These are phyloP conservation scores for Fregetta grallaria DNA, from an alignment of 2,113 vertebrate species.

Conservation along the genomic window DNA sequence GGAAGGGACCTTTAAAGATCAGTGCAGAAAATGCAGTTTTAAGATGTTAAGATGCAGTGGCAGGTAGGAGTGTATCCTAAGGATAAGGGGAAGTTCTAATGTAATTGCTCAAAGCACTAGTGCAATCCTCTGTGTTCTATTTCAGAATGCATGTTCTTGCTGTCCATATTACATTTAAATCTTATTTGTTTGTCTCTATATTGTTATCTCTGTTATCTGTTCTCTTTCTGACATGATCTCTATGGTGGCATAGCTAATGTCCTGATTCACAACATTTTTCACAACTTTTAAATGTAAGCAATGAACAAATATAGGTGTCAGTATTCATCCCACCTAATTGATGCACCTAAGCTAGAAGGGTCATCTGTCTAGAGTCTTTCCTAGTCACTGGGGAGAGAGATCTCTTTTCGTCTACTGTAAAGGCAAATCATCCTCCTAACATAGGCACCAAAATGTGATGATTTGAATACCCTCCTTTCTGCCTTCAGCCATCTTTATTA, in stretches of 20 bases:
- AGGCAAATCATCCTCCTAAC: background rate
- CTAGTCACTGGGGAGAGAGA: background rate
- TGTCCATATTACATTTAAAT: background rate
- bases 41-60: background rate
- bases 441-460: background rate
- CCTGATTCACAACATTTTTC: background rate
- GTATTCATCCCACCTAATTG: background rate
- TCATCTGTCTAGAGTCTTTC: background rate
- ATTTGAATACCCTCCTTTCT: constrained; percentile 3
- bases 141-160: background rate
- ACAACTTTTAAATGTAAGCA: background rate
- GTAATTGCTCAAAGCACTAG: background rate
- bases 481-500: background rate
- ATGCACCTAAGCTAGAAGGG: background rate
- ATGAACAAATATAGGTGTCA: background rate
- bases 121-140: background rate
- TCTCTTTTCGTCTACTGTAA: background rate
- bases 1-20: background rate
- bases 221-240: background rate
- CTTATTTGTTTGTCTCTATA: background rate
- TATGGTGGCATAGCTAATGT: background rate
- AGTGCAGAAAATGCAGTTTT: background rate
- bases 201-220: background rate
- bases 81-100: background rate
- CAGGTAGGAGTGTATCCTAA: background rate